Conservation (phyloP, 2,888 invertebrate genomes). For the Mylabris sibirica region DNA sequence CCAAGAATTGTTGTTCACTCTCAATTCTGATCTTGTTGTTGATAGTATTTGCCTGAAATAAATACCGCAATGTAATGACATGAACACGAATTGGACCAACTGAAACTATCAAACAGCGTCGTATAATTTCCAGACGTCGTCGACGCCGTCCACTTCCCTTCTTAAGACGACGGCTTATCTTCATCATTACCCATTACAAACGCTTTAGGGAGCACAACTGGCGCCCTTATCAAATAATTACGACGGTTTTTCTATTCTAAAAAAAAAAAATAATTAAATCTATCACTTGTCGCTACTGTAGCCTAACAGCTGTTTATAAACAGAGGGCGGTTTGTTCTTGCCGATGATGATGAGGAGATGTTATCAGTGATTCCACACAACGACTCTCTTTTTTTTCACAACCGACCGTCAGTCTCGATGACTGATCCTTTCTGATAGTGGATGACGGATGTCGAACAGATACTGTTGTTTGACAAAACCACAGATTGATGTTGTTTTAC, state of each 20-base stretch:
- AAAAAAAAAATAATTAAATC: slow-evolving; percentile 43
- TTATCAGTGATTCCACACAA: slow-evolving; percentile 31
- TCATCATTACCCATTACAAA: slow-evolving; percentile 47
- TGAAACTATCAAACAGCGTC: not conserved
- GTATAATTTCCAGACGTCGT: not conserved
- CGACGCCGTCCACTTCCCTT: slow-evolving; percentile 21
- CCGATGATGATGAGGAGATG: slow-evolving; percentile 25
- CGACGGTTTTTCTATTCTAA: slow-evolving; percentile 32
- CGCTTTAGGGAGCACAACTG: slow-evolving; percentile 45
- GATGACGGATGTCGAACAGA: slow-evolving; percentile 13
- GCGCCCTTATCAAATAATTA: slow-evolving; percentile 48
- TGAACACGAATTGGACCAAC: not conserved
- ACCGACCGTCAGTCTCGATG: not conserved
- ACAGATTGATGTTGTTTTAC: slow-evolving; percentile 9
- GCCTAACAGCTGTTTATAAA: slow-evolving; percentile 37
- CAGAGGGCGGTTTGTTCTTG: slow-evolving; percentile 40
- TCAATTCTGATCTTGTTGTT: slow-evolving; percentile 23
- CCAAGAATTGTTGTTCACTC: slow-evolving; percentile 26
- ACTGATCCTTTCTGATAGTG: slow-evolving; percentile 5
- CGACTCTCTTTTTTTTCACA: not conserved
- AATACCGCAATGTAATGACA: not conserved
- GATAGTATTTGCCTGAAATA: slow-evolving; percentile 14
- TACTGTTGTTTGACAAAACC: not conserved
- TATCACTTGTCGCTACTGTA: slow-evolving; percentile 38
- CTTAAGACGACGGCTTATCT: slow-evolving; percentile 39